A percentile compares a stretch with the other conserved stretches of the same genome.
phyloP scores from a whole-genome alignment of 2,113 vertebrate genomes.

The Sula dactylatra region DNA sequence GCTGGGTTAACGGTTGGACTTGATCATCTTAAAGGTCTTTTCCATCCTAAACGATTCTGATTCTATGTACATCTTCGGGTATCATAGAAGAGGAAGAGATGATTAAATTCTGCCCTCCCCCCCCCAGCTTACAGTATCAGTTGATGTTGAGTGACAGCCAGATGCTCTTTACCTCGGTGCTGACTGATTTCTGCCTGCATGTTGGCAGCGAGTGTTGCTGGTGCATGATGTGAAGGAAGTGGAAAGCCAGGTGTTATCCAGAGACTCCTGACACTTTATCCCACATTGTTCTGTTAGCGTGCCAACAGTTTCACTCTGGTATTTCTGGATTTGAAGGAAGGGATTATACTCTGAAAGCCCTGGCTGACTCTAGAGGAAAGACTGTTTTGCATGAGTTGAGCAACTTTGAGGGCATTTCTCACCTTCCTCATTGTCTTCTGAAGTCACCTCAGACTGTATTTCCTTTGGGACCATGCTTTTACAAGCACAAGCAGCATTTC shows the following conservation, averaged over 20 bases:
- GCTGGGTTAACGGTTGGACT: no score
- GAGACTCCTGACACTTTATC: conserved; percentile 3
- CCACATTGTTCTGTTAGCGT: neutral
- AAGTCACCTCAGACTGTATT: neutral
- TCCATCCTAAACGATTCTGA: no score
- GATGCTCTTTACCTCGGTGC: neutral
- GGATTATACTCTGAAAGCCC: neutral
- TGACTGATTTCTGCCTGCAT: neutral
- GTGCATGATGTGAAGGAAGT: neutral
- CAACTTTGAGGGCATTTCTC: neutral
- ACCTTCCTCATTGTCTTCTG: neutral
- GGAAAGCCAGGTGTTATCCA: conserved; percentile 52
- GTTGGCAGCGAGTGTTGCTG: neutral
- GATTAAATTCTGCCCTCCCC: neutral
- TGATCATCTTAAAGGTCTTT: no score
- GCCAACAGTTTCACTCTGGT: neutral
- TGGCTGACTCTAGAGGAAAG: neutral
- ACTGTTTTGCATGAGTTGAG: neutral
- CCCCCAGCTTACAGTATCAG: neutral
- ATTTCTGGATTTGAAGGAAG: conserved; percentile 8
- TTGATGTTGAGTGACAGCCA: conserved; percentile 4
- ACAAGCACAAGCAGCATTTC: neutral
- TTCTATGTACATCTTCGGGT: neutral
- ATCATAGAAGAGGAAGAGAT: neutral
- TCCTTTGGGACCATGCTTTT: neutral